Base-by-base conservation (phyloP, 2,797 vertebrate species). In the Tauraco hartlaubi region DNA sequence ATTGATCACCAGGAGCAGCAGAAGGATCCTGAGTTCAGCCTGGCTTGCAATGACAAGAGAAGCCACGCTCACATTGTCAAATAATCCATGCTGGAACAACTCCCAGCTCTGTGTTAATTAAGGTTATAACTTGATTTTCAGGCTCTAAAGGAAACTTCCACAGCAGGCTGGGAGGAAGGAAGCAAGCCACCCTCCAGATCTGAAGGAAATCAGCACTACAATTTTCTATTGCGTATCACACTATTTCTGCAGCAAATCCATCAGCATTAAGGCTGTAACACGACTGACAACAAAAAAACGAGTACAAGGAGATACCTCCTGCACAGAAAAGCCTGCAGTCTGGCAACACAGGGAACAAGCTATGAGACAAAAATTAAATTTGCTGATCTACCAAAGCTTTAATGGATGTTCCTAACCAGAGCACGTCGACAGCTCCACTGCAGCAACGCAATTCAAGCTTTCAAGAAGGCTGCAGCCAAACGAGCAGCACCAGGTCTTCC, bases 31-130 rank as follows among this genome's bases (percentile, higher is more conserved):
- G n/a, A 66, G 68, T 55, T 91, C 63, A 85, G 68, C 55, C 81
- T 43, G 46, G 51, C 39, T 79, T 89, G 52, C 56, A 66, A 56
- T 26, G 63, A 64, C 51, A 78, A 67, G 71, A 81, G 46, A 89
- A 92, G 55, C 25, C 71, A 80, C 0, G 2, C 5, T 91, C 73
- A 81, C 43, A 15, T 7, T 48, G 72, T 46, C 64, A 67, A 80
- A 80, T 58, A 87, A 91, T 88, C 86, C 67, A 78, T 67, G 46
- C 73, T 89, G 94, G 52, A 95, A 93, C 21, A 72, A 76, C 33
- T 71, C 76, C 61, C 49, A 83, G 37, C 37, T 64, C 59, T 54
- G 31, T 56, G 54, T 68, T 91, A 87, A 92, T 92, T 89, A 88
- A 71, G 48, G 62, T 73, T 85, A 43, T 39, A 85, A 92, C 18